Evolutionary conservation across 2,888 invertebrate species (phyloP), one percentile per base, ranked within the genome.

Genomic region (Pomacea canaliculata): DNA sequence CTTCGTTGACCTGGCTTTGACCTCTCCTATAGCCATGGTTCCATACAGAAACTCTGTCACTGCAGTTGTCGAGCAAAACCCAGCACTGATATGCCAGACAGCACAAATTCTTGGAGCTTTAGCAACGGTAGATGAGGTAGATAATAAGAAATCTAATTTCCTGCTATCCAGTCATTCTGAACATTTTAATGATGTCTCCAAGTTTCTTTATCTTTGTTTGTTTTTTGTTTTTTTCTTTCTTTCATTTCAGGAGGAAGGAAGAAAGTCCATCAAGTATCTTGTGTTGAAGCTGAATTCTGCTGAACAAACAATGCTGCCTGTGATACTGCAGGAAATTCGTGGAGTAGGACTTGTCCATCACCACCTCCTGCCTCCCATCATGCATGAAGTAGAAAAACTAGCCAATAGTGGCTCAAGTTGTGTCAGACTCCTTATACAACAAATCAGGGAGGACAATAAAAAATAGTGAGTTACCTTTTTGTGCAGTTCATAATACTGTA

Each of bases 261-360:
- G 95, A 88, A 95, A 95, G 86, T 95, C 96, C 12, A 91, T 96
- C 82, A 94, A 95, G 91, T 96, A 95, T 91, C 94, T 96, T 77
- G 92, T 96, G 83, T 94, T 94, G 88, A 94, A 94, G 84, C 92
- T 96, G 83, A 93, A 94, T 76, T 93, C 93, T 82, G 94, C 94
- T 12, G 96, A 95, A 90, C 92, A 94, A 83, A 93, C 93, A 62
- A 94, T 94, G 78, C 95, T 96, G 89, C 94, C 94, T 63, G 93
- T 94, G 51, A 92, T 96, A 81, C 91, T 96, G 86, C 93, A 95
- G 79, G 96, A 96, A 89, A 95, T 96, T 68, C 95, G 96, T 9
- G 93, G 94, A 46, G 92, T 97, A 48, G 95, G 95, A 89, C 94
- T 95, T 87, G 94, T 94, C 71, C 95, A 94, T 92, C 96, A 96